Base-by-base conservation (phyloP, 2,797 vertebrate species). In the Cyclopterus lumpus region DNA sequence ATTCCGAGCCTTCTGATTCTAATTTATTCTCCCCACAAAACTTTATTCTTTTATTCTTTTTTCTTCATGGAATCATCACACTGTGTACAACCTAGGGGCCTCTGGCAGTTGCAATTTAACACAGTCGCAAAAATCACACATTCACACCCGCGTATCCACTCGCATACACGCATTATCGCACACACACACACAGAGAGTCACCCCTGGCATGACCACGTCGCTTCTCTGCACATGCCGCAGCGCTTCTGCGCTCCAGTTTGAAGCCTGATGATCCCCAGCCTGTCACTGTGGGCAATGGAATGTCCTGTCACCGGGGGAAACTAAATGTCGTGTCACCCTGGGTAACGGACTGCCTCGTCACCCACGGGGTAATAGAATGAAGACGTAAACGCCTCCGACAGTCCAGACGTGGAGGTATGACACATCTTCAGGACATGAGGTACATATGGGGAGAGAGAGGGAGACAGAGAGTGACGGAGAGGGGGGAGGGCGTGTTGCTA, bases 341-440 rank as follows among this genome's bases (percentile, higher is more conserved):
- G 72, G 79, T 46, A 75, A 82, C 54, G 6, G 78, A 82, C 73
- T 71, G 77, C 82, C 74, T 26, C 73, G 81, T 90, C 89, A 89
- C 89, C 81, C 51, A 40, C 38, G n/a, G 1, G 66, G 86, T 71
- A 85, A 87, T 46, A 26, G 69, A 85, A 88, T 75, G 75, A 89
- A 86, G 85, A 89, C 81, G 66, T 90, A 84, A 91, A 82, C 26
- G 65, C 70, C 70, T 62, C 68, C 30, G 89, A 91, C 90, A 89
- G 88, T 62, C 71, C 83, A 79, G 86, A 89, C 89, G 62, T 53
- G 66, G 77, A 87, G 71, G 82, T 83, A 81, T 84, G 84, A 89
- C 80, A 77, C 71, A 71, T 90, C 86, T 65, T 71, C 63, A 72
- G 83, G 85, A 88, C 86, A 86, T 71, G 91, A 46, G 61, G 82